Evolutionary conservation across 2,113 vertebrate species (phyloP).

Genomic region (Isurus oxyrinchus): DNA sequence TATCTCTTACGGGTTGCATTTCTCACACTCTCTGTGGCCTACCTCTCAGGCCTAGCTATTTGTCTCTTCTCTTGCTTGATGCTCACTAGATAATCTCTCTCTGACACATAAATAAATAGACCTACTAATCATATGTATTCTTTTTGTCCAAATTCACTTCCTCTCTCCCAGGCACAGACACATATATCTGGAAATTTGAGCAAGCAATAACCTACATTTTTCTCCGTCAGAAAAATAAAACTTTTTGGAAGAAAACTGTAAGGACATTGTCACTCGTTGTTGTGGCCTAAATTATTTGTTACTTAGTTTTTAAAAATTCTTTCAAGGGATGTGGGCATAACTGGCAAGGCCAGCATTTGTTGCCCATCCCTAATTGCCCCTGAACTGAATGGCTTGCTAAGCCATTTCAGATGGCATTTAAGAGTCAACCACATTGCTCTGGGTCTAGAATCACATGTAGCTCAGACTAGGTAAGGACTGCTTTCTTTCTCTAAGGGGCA

Average conservation of each 20-base stretch:
- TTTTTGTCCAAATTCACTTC: neutral
- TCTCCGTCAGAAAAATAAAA: neutral
- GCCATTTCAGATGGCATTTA: too few relatives aligned
- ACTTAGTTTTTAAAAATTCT: neutral
- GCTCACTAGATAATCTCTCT: neutral
- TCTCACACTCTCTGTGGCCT: neutral
- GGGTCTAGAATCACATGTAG: too few relatives aligned
- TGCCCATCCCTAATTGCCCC: too few relatives aligned
- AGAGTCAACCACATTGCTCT: too few relatives aligned
- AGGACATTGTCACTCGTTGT: neutral
- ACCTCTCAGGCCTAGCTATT: neutral
- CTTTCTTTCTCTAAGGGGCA: too few relatives aligned
- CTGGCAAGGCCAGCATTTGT: too few relatives aligned
- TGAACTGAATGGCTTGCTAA: too few relatives aligned
- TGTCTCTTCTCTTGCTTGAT: neutral
- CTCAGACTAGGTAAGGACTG: too few relatives aligned
- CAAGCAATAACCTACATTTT: neutral
- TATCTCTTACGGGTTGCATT: neutral
- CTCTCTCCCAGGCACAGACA: neutral
- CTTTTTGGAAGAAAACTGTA: neutral
- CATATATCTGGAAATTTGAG: neutral
- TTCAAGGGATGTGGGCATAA: too few relatives aligned
- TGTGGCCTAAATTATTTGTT: neutral
- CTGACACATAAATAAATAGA: neutral
- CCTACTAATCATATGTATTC: neutral